These are phyloP conservation scores for Microtus pennsylvanicus DNA, from an alignment of 2,113 vertebrate genomes.

Conservation along the genomic window DNA sequence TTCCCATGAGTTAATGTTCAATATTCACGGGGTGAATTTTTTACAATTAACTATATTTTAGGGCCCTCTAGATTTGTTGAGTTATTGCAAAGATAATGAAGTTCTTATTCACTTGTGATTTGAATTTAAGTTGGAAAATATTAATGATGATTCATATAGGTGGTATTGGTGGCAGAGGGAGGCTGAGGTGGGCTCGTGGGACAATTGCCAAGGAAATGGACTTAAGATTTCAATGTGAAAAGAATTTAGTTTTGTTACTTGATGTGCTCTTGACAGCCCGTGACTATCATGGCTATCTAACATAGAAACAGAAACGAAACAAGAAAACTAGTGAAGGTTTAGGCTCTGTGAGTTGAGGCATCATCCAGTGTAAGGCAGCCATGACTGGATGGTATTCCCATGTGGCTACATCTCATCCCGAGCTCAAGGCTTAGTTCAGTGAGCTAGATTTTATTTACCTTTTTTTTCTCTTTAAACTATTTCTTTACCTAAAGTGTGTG, in stretches of 20 bases:
- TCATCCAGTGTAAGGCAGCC: not conserved
- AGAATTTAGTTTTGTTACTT: not conserved
- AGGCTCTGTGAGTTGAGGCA: not conserved
- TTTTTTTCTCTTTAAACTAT: not conserved
- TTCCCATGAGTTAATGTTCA: constrained; percentile 17
- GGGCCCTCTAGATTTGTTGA: not conserved
- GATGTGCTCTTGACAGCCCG: not conserved
- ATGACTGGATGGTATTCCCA: not conserved
- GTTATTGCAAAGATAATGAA: not conserved
- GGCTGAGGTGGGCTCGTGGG: not conserved
- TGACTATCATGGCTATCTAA: constrained; percentile 8
- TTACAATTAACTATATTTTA: not conserved
- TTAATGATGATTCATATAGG: not conserved
- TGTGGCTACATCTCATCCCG: not conserved
- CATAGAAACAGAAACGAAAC: not conserved
- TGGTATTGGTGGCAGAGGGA: not conserved
- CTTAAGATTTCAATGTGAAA: constrained; percentile 2
- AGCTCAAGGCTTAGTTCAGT: not conserved
- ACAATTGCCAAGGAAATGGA: not conserved
- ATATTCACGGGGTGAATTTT: not conserved
- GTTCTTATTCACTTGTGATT: constrained; percentile 38
- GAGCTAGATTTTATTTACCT: not conserved
- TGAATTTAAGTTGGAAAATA: constrained; percentile 3
- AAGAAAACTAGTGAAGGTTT: not conserved
- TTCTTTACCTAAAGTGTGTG: not conserved